Evolutionary conservation across 2,797 vertebrate genomes (phyloP).

Genomic region (Coendou prehensilis): DNA sequence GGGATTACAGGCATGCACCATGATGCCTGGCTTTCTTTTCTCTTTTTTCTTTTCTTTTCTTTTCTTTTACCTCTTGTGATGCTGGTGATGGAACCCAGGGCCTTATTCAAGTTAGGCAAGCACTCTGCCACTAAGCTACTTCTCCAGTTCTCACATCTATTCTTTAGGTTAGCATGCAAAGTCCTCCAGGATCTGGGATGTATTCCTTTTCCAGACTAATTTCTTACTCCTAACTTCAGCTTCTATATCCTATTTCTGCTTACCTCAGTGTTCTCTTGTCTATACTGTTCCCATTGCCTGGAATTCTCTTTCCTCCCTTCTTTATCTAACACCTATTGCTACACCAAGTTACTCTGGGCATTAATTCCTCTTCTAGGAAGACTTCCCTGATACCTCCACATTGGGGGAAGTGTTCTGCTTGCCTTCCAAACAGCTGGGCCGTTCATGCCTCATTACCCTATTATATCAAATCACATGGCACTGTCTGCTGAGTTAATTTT

Average conservation of each 20-base stretch:
- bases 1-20: no score
- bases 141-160: background rate
- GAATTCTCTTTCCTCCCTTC: background rate
- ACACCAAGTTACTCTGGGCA: slow-evolving; percentile 1
- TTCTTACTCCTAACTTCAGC: background rate
- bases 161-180: background rate
- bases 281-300: background rate
- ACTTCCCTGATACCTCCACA: background rate
- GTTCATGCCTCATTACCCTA: background rate
- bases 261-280: slow-evolving; percentile 16
- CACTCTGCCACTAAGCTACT: background rate
- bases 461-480: background rate
- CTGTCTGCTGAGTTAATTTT: background rate
- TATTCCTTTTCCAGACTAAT: background rate
- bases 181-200: background rate
- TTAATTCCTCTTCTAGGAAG: slow-evolving; percentile 14
- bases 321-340: background rate
- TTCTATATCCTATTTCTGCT: slow-evolving; percentile 11
- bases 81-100: background rate
- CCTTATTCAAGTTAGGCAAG: background rate
- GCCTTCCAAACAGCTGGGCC: background rate
- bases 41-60: background rate
- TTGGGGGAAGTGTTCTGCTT: background rate
- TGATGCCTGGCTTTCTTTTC: no score
- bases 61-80: background rate